Conservation (phyloP, 2,888 invertebrate genomes). For the Pegoplata infirma region DNA sequence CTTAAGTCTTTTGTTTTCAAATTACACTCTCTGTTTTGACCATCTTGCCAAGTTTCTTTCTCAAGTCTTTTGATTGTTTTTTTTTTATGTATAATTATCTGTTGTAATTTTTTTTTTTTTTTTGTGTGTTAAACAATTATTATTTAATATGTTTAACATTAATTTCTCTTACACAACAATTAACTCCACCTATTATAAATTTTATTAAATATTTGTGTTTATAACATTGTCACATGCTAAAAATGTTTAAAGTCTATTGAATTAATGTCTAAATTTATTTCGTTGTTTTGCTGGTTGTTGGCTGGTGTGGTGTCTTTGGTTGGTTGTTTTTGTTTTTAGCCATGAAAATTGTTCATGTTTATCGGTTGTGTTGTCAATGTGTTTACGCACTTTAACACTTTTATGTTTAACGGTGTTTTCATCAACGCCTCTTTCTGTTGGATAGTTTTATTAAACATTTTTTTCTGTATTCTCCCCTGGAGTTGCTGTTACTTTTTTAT, state of each 20-base stretch:
- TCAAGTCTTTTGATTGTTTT: too few relatives aligned
- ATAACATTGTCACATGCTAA: not conserved
- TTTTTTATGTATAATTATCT: too few relatives aligned
- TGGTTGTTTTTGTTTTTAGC: too few relatives aligned
- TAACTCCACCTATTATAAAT: constrained; percentile 33
- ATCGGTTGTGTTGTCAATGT: constrained; percentile 39
- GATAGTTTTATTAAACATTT: too few relatives aligned
- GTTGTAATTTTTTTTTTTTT: too few relatives aligned
- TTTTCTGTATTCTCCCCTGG: too few relatives aligned
- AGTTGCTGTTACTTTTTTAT: not conserved
- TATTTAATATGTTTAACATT: not conserved
- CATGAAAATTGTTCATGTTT: constrained; percentile 36
- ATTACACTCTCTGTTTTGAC: too few relatives aligned
- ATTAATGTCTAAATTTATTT: constrained; percentile 48
- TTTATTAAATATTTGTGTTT: not conserved
- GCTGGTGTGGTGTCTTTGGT: not conserved
- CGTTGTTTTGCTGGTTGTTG: not conserved
- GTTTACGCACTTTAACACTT: constrained; percentile 56
- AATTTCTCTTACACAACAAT: constrained; percentile 19
- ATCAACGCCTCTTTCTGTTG: constrained; percentile 45
- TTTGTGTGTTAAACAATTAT: too few relatives aligned
- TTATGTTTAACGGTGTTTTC: constrained; percentile 50
- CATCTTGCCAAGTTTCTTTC: too few relatives aligned
- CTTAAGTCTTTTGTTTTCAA: too few relatives aligned
- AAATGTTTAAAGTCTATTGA: constrained; percentile 7